phyloP scores from a whole-genome alignment of 2,888 invertebrate genomes.

The Bugula neritina region DNA sequence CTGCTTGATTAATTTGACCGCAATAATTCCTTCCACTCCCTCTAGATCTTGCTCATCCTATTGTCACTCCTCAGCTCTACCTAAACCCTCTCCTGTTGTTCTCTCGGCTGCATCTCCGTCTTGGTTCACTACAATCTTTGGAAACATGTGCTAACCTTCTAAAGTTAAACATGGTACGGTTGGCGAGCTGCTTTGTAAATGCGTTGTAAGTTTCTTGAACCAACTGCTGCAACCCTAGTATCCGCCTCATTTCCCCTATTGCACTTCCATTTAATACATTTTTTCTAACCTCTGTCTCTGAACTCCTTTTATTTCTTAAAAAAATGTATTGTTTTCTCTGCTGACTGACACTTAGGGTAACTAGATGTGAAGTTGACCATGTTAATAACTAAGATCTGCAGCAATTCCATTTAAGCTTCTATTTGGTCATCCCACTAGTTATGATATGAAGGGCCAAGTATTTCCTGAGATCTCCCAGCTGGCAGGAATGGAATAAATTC shows the following conservation, averaged over 20 bases:
- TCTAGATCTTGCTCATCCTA: neutral
- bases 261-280: no score
- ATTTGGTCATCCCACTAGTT: neutral
- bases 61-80: neutral
- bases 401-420: neutral
- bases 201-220: neutral
- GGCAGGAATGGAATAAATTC: neutral
- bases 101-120: neutral
- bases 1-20: neutral
- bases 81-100: neutral
- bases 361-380: neutral
- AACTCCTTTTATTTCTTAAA: neutral
- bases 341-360: neutral
- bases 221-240: neutral
- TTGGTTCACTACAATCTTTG: neutral
- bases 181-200: neutral
- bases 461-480: neutral
- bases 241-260: neutral
- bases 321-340: neutral
- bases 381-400: neutral
- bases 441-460: neutral
- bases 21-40: neutral
- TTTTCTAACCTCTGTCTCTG: no score
- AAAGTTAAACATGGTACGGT: neutral
- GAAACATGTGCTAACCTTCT: neutral